Base-by-base conservation (phyloP, 2,797 vertebrate genomes). In the Graptemys geographica region DNA sequence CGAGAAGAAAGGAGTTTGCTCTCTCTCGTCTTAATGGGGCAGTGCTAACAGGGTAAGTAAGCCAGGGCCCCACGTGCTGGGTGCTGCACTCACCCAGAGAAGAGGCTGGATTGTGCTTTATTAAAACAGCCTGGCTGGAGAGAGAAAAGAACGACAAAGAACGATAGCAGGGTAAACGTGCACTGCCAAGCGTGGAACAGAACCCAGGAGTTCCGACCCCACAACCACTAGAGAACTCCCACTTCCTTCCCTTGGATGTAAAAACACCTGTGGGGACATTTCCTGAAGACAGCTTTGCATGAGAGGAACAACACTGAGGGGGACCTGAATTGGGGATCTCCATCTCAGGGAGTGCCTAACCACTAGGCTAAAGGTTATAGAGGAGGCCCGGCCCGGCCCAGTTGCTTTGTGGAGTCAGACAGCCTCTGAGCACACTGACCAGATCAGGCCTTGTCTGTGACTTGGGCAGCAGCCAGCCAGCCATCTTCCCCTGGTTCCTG, bases 241-340 rank as follows among this genome's bases (percentile, higher is more conserved):
- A 37, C 16, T 16, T 74, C 28, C 10, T 52, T 47, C 23, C 83
- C 52, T 37, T 28, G 59, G 81, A 79, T 79, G 37, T 21, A 31
- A 52, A n/a, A 0, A 19, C 44, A 13, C 27, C 44, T 44, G 44
- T 44, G 74, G 84, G n/a, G 9, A 0, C 1, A 12, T 0, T 11
- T 41, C 69, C 28, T 44, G 3, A 27, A 37, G 31, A 18, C 47
- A 62, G 51, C 37, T 4, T 8, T 12, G 10, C 25, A 15, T 65
- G 33, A 18, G 15, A 65, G 33, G 62, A n/a, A n/a, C 62, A 65
- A 18, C 7, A 8, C 7, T 2, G 62, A 31, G 4, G 62, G 62
- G 33, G n/a, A 6, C 19, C 19, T 69, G 65, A 9, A 37, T 9
- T 37, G 19, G n/a, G 65, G 65, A 10, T 21, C 18, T 19, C 33